Evolutionary conservation across 2,113 vertebrate species (phyloP).

Genomic region (Eudyptes chrysolophus): DNA sequence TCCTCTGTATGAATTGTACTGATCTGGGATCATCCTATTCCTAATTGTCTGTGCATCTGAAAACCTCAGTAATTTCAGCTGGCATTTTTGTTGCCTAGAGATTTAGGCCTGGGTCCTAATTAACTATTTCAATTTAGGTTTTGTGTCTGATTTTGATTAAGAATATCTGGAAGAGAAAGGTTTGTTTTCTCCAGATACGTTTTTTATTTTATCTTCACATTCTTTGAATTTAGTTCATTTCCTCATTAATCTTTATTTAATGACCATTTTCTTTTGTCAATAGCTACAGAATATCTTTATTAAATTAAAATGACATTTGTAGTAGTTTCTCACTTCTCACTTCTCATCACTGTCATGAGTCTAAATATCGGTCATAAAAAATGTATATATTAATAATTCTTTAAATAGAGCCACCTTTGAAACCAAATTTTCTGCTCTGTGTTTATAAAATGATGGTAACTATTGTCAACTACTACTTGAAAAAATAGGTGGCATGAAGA

Average conservation of each 20-base stretch:
- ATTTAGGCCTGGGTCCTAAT: background rate
- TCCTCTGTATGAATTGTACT: background rate
- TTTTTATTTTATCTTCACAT: constrained; percentile 11
- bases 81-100: background rate
- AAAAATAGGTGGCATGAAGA: background rate
- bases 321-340: background rate
- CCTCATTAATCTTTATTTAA: constrained; percentile 36
- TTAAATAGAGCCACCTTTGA: background rate
- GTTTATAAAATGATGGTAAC: background rate
- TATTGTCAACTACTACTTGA: background rate
- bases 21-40: background rate
- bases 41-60: background rate
- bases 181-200: constrained; percentile 9
- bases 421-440: background rate
- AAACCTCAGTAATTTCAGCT: constrained; percentile 4
- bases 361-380: background rate
- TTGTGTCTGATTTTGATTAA: constrained; percentile 35
- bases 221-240: constrained; percentile 7
- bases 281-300: background rate
- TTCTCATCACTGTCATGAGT: background rate
- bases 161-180: constrained; percentile 8
- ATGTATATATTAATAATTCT: background rate
- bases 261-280: background rate
- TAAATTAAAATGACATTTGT: background rate
- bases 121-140: constrained; percentile 43